Base-by-base conservation (phyloP, 2,888 invertebrate genomes). In the Cheilosia impressa region DNA sequence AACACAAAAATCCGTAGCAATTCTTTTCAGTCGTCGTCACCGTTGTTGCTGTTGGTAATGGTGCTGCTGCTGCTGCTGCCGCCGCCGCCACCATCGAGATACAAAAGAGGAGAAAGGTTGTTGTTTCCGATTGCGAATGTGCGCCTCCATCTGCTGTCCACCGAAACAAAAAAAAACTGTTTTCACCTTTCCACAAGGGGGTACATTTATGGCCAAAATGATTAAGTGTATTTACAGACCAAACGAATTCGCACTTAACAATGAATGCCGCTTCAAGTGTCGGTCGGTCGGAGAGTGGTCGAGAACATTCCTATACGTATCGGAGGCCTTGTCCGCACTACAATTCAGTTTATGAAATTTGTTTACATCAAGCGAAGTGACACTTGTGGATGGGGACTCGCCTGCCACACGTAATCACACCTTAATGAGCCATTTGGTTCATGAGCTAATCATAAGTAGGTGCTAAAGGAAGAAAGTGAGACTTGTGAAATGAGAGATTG, bases 401-500 rank as follows among this genome's bases (percentile, higher is more conserved):
- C 52, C 45, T 55, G 4, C n/a, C 47, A 72, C 27, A 78, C 78
- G 78, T 83, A 83, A 83, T 72, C 60, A 60, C 27, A 43, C 34
- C 57, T 76, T 83, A 83, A 83, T 83, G 83, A 83, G 78, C 83
- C 72, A 83, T 83, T 83, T 72, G 66, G 60, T 47, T 72, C 66
- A 66, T 72, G 71, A 72, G 71, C 60, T 57, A 62, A 72, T 83
- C 62, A 31, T 68, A 63, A 68, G 68, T 73, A 78, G 84, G 79
- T 84, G 84, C 75, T 62, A 75, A 79, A 71, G 84, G 84, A 84
- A 84, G 84, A 84, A 84, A 84, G 84, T 84, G 53, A 84, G 79
- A 80, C 69, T 68, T 68, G 83, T 78, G 66, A 83, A 83, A 68
- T 83, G 68, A 78, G 78, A 83, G 72, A 62, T 57, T 45, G 57